Percentiles rank a stretch among this genome's conserved stretches.
These are phyloP conservation scores for Leucoraja ocellata DNA, from an alignment of 2,797 vertebrate genomes.

Conservation along the genomic window DNA sequence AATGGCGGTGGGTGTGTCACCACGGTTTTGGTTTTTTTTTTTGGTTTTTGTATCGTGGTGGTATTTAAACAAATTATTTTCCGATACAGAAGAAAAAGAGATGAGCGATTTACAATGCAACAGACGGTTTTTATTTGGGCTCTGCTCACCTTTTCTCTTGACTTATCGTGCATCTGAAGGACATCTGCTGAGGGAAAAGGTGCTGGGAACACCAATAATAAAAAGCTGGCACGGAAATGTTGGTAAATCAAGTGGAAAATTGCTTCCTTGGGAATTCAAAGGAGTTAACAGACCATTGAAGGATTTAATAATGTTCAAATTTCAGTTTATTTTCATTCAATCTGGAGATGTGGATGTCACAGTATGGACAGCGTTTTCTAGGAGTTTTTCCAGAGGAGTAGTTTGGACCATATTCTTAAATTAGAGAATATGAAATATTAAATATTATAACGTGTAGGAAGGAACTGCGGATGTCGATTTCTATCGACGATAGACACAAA, in stretches of 20 bases:
- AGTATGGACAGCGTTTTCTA: not conserved
- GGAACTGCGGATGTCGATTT: no score
- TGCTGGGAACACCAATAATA: not conserved
- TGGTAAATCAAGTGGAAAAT: constrained; percentile 19
- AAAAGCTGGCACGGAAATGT: not conserved
- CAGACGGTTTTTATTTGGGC: not conserved
- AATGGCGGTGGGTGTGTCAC: no score
- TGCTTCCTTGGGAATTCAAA: not conserved
- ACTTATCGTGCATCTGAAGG: not conserved
- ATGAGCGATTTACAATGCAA: not conserved
- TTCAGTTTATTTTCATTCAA: not conserved
- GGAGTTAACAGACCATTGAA: not conserved
- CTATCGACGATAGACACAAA: no score
- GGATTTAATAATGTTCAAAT: not conserved
- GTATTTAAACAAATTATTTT: no score
- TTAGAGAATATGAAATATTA: not conserved
- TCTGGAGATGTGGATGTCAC: not conserved
- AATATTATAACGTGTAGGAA: no score
- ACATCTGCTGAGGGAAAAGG: not conserved
- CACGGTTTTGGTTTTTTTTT: no score
- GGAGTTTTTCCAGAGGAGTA: not conserved
- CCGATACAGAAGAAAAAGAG: no score
- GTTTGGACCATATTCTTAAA: not conserved
- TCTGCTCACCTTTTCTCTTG: not conserved
- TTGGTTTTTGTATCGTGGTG: no score